phyloP scores from a whole-genome alignment of 2,888 invertebrate species.

The Lasiommata megera region DNA sequence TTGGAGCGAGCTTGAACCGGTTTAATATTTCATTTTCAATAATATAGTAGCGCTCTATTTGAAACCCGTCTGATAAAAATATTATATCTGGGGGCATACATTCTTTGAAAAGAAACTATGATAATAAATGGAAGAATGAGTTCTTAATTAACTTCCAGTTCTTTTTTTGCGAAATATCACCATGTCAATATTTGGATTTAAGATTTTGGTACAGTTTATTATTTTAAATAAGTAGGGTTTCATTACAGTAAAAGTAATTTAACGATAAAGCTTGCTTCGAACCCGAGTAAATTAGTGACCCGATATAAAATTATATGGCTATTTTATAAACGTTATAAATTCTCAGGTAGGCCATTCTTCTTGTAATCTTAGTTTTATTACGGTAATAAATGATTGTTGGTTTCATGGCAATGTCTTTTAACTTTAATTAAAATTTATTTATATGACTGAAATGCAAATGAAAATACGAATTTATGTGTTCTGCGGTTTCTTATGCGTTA shows the following conservation, averaged over 20 bases:
- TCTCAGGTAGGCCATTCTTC: not conserved
- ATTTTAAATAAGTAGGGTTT: not conserved
- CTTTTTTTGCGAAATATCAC: no score
- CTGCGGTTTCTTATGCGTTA: no score
- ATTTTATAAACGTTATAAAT: constrained; percentile 8
- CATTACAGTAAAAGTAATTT: not conserved
- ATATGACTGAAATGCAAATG: not conserved
- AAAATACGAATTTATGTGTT: no score
- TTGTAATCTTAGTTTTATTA: constrained; percentile 1
- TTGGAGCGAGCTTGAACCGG: not conserved
- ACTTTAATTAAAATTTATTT: not conserved
- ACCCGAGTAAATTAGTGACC: not conserved
- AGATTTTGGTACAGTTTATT: no score
- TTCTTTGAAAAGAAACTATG: no score
- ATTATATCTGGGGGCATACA: no score
- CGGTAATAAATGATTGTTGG: not conserved
- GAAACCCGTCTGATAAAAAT: not conserved
- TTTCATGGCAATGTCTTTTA: not conserved
- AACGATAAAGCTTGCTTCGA: not conserved
- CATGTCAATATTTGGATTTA: no score
- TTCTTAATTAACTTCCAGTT: no score
- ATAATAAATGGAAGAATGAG: no score
- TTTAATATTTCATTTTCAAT: not conserved
- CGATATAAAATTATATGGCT: not conserved
- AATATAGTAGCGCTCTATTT: not conserved